Conservation (phyloP, 2,888 invertebrate genomes). For the Lepidocyrtinus sp. region DNA sequence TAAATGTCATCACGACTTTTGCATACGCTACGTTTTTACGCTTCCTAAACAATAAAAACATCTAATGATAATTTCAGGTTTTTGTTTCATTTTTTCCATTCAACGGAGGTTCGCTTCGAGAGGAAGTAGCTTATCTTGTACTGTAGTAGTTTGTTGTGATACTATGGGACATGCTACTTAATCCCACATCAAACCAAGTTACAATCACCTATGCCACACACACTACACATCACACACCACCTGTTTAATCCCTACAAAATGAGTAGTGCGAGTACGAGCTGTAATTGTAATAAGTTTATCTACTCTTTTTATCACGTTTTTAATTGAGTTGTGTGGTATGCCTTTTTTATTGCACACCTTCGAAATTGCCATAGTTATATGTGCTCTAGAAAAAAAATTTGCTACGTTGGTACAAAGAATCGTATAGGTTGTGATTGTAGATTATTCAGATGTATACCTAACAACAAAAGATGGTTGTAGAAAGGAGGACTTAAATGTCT, state of each 20-base stretch:
- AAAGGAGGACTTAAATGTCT: neutral
- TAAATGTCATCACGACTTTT: too few relatives aligned
- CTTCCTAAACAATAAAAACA: too few relatives aligned
- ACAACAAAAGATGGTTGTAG: neutral
- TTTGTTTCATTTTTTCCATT: too few relatives aligned
- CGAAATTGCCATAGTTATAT: neutral
- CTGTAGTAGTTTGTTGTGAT: too few relatives aligned
- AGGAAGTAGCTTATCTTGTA: too few relatives aligned
- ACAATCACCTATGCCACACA: conserved; percentile 6
- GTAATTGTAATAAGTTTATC: neutral
- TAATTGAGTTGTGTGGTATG: conserved; percentile 38
- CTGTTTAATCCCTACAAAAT: neutral
- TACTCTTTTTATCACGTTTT: neutral
- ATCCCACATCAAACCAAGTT: too few relatives aligned
- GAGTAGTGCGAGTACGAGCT: neutral
- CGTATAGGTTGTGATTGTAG: neutral
- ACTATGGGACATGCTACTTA: too few relatives aligned
- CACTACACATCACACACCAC: neutral
- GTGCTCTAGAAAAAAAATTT: too few relatives aligned
- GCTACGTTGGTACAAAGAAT: conserved; percentile 23
- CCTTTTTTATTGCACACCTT: conserved; percentile 26
- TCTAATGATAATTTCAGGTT: too few relatives aligned
- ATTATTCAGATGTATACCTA: neutral
- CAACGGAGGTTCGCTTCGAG: too few relatives aligned
- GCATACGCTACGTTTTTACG: too few relatives aligned